Evolutionary conservation across 2,113 vertebrate species (phyloP).

Genomic region (Xenus cinereus): DNA sequence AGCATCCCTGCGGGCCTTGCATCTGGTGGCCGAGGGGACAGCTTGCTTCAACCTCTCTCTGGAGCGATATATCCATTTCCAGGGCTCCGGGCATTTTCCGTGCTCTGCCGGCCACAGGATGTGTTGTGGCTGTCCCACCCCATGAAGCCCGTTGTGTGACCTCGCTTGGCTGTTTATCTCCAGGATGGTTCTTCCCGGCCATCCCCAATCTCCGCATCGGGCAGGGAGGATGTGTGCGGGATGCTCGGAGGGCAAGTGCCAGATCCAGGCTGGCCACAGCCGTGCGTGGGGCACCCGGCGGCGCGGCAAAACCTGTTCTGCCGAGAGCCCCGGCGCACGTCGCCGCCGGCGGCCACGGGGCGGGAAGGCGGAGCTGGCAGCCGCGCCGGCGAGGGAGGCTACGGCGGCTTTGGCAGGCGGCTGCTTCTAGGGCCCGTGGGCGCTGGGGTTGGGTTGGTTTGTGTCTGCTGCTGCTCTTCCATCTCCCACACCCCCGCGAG

Average conservation of each 20-base stretch:
- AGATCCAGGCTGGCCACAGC: neutral
- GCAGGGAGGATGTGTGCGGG: neutral
- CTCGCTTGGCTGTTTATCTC: rapidly evolving
- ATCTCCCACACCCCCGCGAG: neutral
- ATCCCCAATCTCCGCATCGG: rapidly evolving
- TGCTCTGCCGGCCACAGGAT: rapidly evolving
- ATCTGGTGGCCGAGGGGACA: rapidly evolving
- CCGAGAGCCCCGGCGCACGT: neutral
- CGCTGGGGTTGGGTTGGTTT: neutral
- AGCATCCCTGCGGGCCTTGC: neutral
- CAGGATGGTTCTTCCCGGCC: rapidly evolving
- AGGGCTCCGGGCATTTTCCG: rapidly evolving
- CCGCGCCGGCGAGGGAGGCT: neutral
- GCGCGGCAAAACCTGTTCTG: neutral
- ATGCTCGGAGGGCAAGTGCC: rapidly evolving
- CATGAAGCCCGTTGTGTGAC: rapidly evolving
- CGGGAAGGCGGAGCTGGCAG: neutral
- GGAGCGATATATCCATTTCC: rapidly evolving
- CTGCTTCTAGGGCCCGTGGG: neutral
- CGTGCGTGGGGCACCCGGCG: neutral
- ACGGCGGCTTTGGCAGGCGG: neutral
- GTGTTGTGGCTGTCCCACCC: neutral
- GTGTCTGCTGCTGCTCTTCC: neutral
- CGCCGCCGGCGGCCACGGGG: neutral
- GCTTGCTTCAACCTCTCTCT: rapidly evolving